Evolutionary conservation across 2,888 invertebrate genomes (phyloP).

Genomic region (Drosophila borealis): DNA sequence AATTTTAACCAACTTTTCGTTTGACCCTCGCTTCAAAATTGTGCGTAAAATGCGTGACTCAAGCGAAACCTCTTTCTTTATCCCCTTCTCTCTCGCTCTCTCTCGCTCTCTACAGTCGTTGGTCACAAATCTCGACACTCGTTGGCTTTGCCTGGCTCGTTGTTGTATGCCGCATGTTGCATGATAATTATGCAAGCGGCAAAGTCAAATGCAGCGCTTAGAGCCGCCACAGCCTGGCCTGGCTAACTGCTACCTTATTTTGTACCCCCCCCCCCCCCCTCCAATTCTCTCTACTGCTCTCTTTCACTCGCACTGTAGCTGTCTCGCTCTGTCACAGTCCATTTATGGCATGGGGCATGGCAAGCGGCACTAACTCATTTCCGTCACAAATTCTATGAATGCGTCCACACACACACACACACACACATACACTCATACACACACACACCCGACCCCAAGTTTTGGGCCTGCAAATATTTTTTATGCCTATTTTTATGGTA

Average conservation of each 20-base stretch:
- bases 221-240: neutral
- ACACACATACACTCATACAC: neutral
- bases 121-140: constrained; percentile 38
- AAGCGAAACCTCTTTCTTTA: neutral
- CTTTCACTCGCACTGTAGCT: neutral
- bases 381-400: constrained; percentile 78
- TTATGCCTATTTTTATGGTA: constrained; percentile 68
- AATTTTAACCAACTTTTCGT: neutral
- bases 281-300: neutral
- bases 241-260: constrained; percentile 13
- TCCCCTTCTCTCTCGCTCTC: neutral
- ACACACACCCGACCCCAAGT: constrained; percentile 3
- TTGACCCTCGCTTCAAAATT: constrained; percentile 40
- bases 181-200: constrained; percentile 77
- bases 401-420: constrained; percentile 23
- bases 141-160: constrained; percentile 1
- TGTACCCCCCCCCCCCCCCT: constrained; percentile 44
- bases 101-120: constrained; percentile 8
- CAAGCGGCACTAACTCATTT: constrained; percentile 76
- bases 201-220: constrained; percentile 52
- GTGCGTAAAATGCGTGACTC: constrained; percentile 66
- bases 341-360: constrained; percentile 51
- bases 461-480: constrained; percentile 32
- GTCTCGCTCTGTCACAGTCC: constrained; percentile 13
- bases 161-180: constrained; percentile 54